These are phyloP conservation scores for Drosophila borborema DNA, from an alignment of 2,888 invertebrate genomes.

Conservation along the genomic window DNA sequence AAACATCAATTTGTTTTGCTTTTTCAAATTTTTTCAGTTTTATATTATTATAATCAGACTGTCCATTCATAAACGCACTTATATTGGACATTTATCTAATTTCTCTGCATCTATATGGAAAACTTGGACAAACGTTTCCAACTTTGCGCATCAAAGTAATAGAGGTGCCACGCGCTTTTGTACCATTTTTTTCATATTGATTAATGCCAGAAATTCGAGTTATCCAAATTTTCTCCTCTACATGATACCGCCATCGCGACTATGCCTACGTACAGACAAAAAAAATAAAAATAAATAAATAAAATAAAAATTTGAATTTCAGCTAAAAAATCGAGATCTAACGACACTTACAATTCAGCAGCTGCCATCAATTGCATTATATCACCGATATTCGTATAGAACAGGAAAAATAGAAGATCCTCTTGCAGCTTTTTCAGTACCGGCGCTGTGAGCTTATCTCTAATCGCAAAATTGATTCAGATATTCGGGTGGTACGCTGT, in stretches of 20 bases:
- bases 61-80: conserved; percentile 86
- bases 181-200: conserved; percentile 96
- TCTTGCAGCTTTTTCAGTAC: conserved; percentile 99
- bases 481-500: conserved; percentile 99
- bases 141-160: conserved; percentile 99
- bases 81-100: conserved; percentile 91
- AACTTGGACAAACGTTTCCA: conserved; percentile 99
- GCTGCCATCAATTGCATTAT: conserved; percentile 99
- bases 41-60: conserved; percentile 86
- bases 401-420: conserved; percentile 99
- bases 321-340: background rate
- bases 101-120: conserved; percentile 99
- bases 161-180: conserved; percentile 99
- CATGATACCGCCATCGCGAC: conserved; percentile 99
- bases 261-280: conserved; percentile 89
- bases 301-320: conserved; percentile 22
- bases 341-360: conserved; percentile 93
- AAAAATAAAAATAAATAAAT: conserved; percentile 4
- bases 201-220: conserved; percentile 98
- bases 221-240: conserved; percentile 99
- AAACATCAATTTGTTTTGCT: conserved; percentile 38
- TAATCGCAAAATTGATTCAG: conserved; percentile 98
- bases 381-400: conserved; percentile 99
- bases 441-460: conserved; percentile 97
- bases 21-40: conserved; percentile 83